Evolutionary conservation across 2,797 vertebrate genomes (phyloP).

Genomic region (Falco rusticolus): DNA sequence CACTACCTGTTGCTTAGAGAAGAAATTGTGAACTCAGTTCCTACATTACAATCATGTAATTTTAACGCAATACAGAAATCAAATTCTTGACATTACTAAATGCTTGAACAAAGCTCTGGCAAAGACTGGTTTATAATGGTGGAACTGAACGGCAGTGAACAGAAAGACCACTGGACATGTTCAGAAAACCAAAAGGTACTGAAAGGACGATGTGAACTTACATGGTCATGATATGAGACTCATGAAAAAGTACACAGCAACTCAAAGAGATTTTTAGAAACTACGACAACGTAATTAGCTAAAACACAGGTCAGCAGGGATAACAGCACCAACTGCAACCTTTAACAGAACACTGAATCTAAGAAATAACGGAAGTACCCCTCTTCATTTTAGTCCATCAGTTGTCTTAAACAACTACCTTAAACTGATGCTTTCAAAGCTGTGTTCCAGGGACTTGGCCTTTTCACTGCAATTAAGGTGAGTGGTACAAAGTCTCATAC

Average conservation of each 20-base stretch:
- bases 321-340: not conserved
- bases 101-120: not conserved
- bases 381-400: not conserved
- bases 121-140: not conserved
- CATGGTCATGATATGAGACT: not conserved
- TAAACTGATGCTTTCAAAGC: not conserved
- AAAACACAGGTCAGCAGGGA: not conserved
- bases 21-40: not conserved
- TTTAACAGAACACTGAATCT: not conserved
- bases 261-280: not conserved
- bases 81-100: not conserved
- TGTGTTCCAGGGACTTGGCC: not conserved
- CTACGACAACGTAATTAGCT: not conserved
- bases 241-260: not conserved
- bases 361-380: not conserved
- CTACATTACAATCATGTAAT: not conserved
- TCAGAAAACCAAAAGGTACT: not conserved
- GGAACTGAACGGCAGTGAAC: not conserved
- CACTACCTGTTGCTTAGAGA: not conserved
- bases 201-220: not conserved
- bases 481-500: not conserved
- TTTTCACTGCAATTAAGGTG: not conserved
- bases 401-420: not conserved
- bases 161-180: not conserved
- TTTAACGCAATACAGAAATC: not conserved